Evolutionary conservation across 1,140 invertebrate genomes (phyloP).

Genomic region (Maniola jurtina): DNA sequence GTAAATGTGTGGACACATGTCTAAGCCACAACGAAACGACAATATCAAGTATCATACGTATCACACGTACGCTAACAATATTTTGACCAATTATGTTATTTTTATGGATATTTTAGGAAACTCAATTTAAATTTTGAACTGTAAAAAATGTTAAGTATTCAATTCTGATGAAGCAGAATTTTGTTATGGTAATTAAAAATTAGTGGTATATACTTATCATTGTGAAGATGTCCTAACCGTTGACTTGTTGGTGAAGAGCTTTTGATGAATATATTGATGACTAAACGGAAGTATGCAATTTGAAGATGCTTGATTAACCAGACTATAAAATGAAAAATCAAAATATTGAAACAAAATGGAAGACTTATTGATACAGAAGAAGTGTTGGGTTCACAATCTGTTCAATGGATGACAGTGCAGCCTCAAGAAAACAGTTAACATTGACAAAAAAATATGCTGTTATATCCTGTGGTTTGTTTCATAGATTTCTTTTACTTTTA

Average conservation of each 20-base stretch:
- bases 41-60: too few species aligned
- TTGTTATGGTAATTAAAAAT: conserved; percentile 24
- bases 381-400: background rate
- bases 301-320: background rate
- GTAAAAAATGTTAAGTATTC: too few species aligned
- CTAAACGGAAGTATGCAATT: background rate
- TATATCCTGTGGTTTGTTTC: conserved; percentile 23
- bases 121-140: too few species aligned
- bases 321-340: background rate
- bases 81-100: too few species aligned
- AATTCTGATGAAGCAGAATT: background rate
- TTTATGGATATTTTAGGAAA: too few species aligned
- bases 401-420: conserved; percentile 4
- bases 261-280: background rate
- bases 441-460: conserved; percentile 3
- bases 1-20: too few species aligned
- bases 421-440: background rate
- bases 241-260: background rate
- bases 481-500: conserved; percentile 20
- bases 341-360: background rate
- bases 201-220: conserved; percentile 24
- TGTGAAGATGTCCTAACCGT: conserved; percentile 33
- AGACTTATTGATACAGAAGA: background rate
- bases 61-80: too few species aligned
- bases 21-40: too few species aligned